Evolutionary conservation across 2,113 vertebrate species (phyloP), one percentile per base, ranked within the genome.

Genomic region (Fulmarus glacialis): DNA sequence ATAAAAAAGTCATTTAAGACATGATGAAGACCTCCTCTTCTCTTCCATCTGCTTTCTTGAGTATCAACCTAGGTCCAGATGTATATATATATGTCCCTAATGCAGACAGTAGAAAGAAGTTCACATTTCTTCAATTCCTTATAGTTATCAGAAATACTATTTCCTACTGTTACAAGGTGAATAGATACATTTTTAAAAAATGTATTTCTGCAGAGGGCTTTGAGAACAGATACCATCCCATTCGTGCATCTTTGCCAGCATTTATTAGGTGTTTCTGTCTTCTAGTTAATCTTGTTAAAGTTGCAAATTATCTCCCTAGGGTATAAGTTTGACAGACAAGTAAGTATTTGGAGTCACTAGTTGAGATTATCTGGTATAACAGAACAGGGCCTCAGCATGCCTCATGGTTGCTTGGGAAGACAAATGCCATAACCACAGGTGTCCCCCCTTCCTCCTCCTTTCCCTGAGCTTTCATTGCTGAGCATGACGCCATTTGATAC

Each of bases 101-200:
- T 5, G 22, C 0, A 2, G n/a, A 43, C 22, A 59, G 22, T 18
- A 70, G 34, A 64, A 73, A 1, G 1, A 84, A 63, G 32, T 45
- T 15, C 15, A 36, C 15, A 20, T 15, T 71, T 77, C 50, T 86
- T 58, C 5, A 56, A 0, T 50, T 84, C 11, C 38, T 71, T 27
- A 7, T 22, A 74, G 45, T 53, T 70, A 34, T 42, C 40, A 62
- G 9, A 86, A 59, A 50, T 21, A 15, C 22, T n/a, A n/a, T 45
- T 80, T 72, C 8, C 8, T 90, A 32, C 62, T 42, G 6, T 56
- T 67, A 14, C n/a, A 72, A 43, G 5, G 12, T 48, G 24, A 84
- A 36, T 14, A 73, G 11, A 19, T 43, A 29, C 0, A 22, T 66
- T 72, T 38, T 50, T 2, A 0, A 5, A 45, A 40, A 23, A 15